Evolutionary conservation across 2,888 invertebrate species (phyloP), one percentile per base, ranked within the genome.

Genomic region (Netelia melanura): DNA sequence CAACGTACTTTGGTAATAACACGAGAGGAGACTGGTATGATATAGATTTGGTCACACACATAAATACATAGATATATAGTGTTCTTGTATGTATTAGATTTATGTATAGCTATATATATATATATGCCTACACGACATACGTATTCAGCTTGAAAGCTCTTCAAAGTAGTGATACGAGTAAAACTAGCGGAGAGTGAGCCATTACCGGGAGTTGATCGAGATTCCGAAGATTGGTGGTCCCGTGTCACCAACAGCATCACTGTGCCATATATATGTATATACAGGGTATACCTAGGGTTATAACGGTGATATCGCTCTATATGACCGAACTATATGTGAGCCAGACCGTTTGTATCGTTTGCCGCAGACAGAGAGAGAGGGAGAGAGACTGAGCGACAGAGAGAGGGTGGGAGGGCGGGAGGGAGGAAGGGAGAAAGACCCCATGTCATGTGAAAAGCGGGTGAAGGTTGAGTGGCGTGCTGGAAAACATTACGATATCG

Each of bases 161-260:
- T 21, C n/a, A 17, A 21, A 21, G 21, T n/a, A 17, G 56, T 38
- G 38, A 52, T 17, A 21, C 17, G 56, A 56, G 56, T 17, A 56
- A 56, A 9, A 56, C 56, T 56, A n/a, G 56, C n/a, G 17, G 56
- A 17, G 21, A 58, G 48, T 48, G 58, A 58, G 58, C 58, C 58
- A 58, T 58, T 58, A 65, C 65, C 74, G 64, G 25, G 56, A 81
- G 74, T 70, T 62, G 56, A 78, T 81, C 77, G 70, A 78, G 74
- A 71, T 71, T 74, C 56, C 72, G 67, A 72, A 84, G 74, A 81
- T 84, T 78, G 74, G 81, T 81, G 25, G 78, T 70, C 74, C 78
- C 84, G 64, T 56, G 80, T 84, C 84, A 70, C 62, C 70, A 64
- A 65, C 81, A 81, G 81, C 75, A 43, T 58, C 74, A 70, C 48